Conservation (phyloP, 2,113 vertebrate species). For the Ctenodactylus gundi region DNA sequence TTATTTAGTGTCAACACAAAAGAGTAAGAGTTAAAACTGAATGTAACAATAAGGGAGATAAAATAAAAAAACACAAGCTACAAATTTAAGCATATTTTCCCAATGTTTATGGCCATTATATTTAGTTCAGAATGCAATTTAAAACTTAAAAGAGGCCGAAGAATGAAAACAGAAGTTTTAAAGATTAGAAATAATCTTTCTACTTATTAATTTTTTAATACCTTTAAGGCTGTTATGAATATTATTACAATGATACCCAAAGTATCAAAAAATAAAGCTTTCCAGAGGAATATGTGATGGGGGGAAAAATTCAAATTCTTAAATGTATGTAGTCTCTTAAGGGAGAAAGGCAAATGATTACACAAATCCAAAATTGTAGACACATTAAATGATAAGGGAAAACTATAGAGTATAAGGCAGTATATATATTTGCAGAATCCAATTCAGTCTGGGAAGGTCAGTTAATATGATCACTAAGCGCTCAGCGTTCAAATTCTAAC, state of each 20-base stretch:
- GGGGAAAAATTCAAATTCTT: not conserved
- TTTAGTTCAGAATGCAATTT: conserved; percentile 38
- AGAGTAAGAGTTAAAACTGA: not conserved
- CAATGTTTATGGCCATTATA: too few species aligned
- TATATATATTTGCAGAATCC: not conserved
- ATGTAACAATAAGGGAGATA: not conserved
- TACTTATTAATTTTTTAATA: not conserved
- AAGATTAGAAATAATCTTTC: not conserved
- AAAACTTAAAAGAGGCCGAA: not conserved
- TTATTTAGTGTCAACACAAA: not conserved
- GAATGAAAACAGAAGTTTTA: not conserved
- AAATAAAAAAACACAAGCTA: conserved; percentile 9
- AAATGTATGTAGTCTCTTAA: not conserved
- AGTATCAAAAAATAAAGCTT: conserved; percentile 9
- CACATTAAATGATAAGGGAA: not conserved
- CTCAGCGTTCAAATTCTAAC: not conserved
- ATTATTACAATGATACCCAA: not conserved
- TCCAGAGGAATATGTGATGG: not conserved
- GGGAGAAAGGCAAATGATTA: not conserved
- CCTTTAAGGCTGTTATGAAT: conserved; percentile 22
- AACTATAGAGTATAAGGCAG: not conserved
- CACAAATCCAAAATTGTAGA: not conserved
- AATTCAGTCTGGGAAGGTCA: not conserved
- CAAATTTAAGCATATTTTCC: not conserved
- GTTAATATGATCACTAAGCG: not conserved